Percentiles rank a stretch among this genome's conserved stretches.
phyloP scores from a whole-genome alignment of 2,113 vertebrate species.

The Notarius lentiginosus region DNA sequence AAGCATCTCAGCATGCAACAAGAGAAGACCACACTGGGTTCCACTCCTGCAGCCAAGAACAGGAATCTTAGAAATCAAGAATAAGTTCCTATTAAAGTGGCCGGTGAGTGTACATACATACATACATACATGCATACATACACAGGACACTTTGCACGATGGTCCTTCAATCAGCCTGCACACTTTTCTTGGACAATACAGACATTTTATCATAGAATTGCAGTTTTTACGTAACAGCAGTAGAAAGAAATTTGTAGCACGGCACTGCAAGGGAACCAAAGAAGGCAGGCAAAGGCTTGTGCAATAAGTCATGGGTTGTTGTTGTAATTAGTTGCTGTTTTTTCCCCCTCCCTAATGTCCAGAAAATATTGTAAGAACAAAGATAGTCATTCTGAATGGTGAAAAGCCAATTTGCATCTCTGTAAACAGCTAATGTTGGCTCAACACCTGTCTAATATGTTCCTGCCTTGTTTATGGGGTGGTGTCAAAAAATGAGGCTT shows the following conservation, averaged over 20 bases:
- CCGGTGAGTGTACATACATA: too few species aligned
- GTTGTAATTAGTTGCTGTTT: constrained; percentile 21
- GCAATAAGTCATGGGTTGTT: constrained; percentile 25
- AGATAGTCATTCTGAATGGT: not conserved
- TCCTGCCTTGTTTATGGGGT: not conserved
- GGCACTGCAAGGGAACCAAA: not conserved
- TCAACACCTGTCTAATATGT: not conserved
- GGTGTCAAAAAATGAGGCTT: not conserved
- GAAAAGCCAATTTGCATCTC: not conserved
- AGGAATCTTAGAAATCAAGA: too few species aligned
- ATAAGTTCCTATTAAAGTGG: too few species aligned
- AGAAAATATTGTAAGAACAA: constrained; percentile 1
- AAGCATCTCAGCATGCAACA: too few species aligned
- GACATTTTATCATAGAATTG: not conserved
- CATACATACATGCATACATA: not conserved
- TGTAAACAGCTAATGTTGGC: not conserved
- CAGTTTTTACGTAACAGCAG: not conserved
- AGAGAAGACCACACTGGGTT: too few species aligned
- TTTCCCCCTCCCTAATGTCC: not conserved
- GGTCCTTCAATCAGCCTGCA: not conserved
- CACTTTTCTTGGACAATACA: not conserved
- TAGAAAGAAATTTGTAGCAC: not conserved
- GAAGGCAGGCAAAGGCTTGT: constrained; percentile 19
- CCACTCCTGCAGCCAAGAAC: too few species aligned
- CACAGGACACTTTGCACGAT: not conserved